Evolutionary conservation across 2,888 invertebrate genomes (phyloP).

Genomic region (Hofmannophila pseudospretella): DNA sequence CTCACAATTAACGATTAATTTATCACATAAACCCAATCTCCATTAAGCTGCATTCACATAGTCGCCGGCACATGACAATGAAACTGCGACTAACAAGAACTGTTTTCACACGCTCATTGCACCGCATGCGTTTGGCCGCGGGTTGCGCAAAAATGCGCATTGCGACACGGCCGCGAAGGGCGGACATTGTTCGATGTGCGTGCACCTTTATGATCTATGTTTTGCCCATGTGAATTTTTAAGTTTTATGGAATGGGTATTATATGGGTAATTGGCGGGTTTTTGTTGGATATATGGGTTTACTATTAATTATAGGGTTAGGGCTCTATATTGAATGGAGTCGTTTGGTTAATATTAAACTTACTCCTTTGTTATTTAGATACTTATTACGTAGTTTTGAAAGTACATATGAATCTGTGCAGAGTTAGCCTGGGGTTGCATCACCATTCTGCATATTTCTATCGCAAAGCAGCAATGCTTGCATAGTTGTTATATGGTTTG

Average conservation of each 20-base stretch:
- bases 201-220: conserved; percentile 14
- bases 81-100: conserved; percentile 50
- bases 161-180: conserved; percentile 46
- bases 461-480: too few relatives aligned
- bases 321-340: background rate
- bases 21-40: conserved; percentile 45
- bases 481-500: too few relatives aligned
- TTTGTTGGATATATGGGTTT: conserved; percentile 7
- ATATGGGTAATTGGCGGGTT: conserved; percentile 14
- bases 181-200: conserved; percentile 34
- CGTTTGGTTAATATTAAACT: too few relatives aligned
- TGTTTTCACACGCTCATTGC: conserved; percentile 59
- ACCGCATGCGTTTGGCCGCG: conserved; percentile 35
- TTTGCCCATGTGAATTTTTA: conserved; percentile 10
- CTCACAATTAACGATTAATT: conserved; percentile 19
- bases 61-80: conserved; percentile 58
- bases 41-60: conserved; percentile 38
- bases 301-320: background rate
- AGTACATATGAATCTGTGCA: too few relatives aligned
- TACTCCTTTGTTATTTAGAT: too few relatives aligned
- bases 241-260: conserved; percentile 6
- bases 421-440: too few relatives aligned
- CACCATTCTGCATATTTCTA: too few relatives aligned
- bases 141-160: conserved; percentile 29
- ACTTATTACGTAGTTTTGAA: too few relatives aligned